Evolutionary conservation across 1,140 invertebrate genomes (phyloP).

Genomic region (Camponotus pennsylvanicus): DNA sequence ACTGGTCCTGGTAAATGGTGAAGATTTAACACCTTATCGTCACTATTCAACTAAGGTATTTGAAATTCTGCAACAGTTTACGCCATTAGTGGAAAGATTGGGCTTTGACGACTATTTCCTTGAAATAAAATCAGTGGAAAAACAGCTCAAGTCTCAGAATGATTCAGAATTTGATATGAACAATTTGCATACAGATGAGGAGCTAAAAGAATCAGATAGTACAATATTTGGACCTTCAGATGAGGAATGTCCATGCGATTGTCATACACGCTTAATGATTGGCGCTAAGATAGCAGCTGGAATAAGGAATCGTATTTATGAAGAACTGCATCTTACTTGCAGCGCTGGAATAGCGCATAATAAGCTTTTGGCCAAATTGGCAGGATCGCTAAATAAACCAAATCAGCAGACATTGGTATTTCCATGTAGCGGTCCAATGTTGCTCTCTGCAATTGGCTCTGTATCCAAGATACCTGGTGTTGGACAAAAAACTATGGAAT

Average conservation of each 20-base stretch:
- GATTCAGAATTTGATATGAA: slow-evolving; percentile 66
- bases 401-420: slow-evolving; percentile 93
- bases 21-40: slow-evolving; percentile 92
- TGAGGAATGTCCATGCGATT: slow-evolving; percentile 90
- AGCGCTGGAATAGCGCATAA: slow-evolving; percentile 94
- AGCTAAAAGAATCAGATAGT: slow-evolving; percentile 82
- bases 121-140: slow-evolving; percentile 90
- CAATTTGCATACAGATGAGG: slow-evolving; percentile 78
- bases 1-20: slow-evolving; percentile 90
- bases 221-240: slow-evolving; percentile 87
- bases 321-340: slow-evolving; percentile 90
- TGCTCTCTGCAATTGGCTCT: slow-evolving; percentile 88
- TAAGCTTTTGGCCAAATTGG: slow-evolving; percentile 93
- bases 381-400: slow-evolving; percentile 91
- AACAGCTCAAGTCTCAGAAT: slow-evolving; percentile 74
- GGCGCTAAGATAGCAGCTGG: slow-evolving; percentile 90
- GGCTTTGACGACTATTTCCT: slow-evolving; percentile 94
- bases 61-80: slow-evolving; percentile 89
- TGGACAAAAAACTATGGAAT: slow-evolving; percentile 89
- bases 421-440: slow-evolving; percentile 88
- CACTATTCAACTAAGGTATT: slow-evolving; percentile 90
- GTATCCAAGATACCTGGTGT: slow-evolving; percentile 91
- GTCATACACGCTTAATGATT: slow-evolving; percentile 88
- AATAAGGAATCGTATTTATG: slow-evolving; percentile 89
- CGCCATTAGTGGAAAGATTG: slow-evolving; percentile 90